Base-by-base conservation (phyloP, 2,888 invertebrate genomes). In the Plutella xylostella region DNA sequence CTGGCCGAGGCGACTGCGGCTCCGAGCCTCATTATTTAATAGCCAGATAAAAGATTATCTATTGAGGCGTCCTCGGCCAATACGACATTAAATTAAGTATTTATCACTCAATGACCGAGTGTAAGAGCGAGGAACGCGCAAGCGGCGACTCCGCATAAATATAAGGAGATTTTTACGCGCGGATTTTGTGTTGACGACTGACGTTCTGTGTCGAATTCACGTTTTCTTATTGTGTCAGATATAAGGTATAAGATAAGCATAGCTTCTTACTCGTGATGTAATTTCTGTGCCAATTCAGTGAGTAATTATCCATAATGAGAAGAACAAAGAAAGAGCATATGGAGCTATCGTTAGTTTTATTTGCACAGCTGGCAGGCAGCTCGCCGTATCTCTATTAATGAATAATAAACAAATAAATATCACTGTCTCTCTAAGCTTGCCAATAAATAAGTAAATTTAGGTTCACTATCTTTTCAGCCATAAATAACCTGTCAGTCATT, bases 11-110 rank as follows among this genome's bases (percentile, higher is more conserved):
- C n/a, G n/a, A n/a, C n/a, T n/a, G n/a, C n/a, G n/a, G n/a, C n/a
- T n/a, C n/a, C n/a, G 46, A 60, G 58, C 50, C 72, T 74, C 75
- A 76, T 78, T 79, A 80, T 73, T 79, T 74, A 80, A 78, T 77
- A 72, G 68, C 53, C 72, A 70, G 77, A 80, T 78, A 79, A 79
- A 78, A 76, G 75, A 80, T 79, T 75, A 80, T 78, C 77, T 76
- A 72, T 74, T 71, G 66, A 70, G 62, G 53, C 70, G 73, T 72
- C 74, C 72, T 72, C 77, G 65, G 70, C 65, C 74, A 74, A 72
- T 72, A 70, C 56, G 60, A 63, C 61, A 60, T 58, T 65, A 65
- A 72, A 70, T 68, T 69, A 65, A 61, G 57, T 67, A 66, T 61
- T 61, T 45, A 46, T 45, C 44, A 39, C 25, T 49, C 45, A 51